Evolutionary conservation across 2,888 invertebrate species (phyloP), one percentile per base, ranked within the genome.

Genomic region (Piscicola geometra): DNA sequence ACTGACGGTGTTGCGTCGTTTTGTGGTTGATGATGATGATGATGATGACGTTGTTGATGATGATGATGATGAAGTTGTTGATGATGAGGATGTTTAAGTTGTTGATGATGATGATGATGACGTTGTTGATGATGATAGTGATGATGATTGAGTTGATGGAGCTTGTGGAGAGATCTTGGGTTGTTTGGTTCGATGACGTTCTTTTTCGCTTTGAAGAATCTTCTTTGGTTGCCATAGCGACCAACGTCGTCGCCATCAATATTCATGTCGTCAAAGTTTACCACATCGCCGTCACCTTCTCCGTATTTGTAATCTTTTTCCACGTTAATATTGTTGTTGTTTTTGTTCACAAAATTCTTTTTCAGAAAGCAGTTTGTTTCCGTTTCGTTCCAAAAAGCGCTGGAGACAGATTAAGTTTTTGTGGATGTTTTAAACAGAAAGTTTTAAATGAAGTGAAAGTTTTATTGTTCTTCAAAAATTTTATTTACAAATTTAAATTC

Each of bases 31-130:
- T n/a, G 56, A 50, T 52, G 71, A 28, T 52, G 71, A 50, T 28
- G 71, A 71, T 71, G 71, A 71, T 25, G 32, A 71, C 52, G 47
- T 15, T 36, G 71, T 15, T 71, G 50, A 71, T n/a, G 25, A 3
- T 36, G 71, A 47, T 5, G 71, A 1, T 41, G 52, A 50, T 3
- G 2, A 71, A 2, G 52, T 47, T 28, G 50, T 47, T 36, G 71
- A 50, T 25, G 32, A 71, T 71, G 47, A 32, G 35, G 71, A 36
- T 71, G 50, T 47, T n/a, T 18, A 3, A 25, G 71, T 28, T 5
- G 71, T 3, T 41, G 52, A 50, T 3, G 2, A 71, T 41, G 52
- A 71, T 28, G 50, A 71, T 36, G 71, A 50, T 1, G 30, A 50
- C 0, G 2, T 3, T 1, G 28, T 18, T 21, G 52, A 71, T 18